These are phyloP conservation scores for Steatornis caripensis DNA, from an alignment of 2,113 vertebrate species.

Conservation along the genomic window DNA sequence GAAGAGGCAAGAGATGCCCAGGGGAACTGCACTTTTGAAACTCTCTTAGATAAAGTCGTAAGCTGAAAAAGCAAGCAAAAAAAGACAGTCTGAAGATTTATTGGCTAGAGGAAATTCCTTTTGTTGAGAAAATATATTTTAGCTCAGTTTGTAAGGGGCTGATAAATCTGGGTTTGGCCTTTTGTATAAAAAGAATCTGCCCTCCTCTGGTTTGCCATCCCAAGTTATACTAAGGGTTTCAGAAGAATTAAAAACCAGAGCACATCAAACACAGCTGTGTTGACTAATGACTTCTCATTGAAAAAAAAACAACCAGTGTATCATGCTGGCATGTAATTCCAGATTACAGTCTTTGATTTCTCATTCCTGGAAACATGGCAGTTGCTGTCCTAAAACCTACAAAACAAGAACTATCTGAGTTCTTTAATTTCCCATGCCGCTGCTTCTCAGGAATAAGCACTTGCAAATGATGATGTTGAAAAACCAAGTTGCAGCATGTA, in stretches of 20 bases:
- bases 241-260: background rate
- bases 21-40: background rate
- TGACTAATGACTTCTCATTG: background rate
- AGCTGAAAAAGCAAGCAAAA: background rate
- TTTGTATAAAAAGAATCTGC: background rate
- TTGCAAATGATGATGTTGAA: background rate
- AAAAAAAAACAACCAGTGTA: background rate
- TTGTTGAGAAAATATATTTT: constrained; percentile 24
- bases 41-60: background rate
- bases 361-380: background rate
- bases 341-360: background rate
- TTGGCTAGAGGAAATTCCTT: background rate
- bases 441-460: background rate
- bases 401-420: background rate
- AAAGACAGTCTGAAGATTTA: background rate
- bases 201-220: background rate
- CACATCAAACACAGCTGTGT: background rate
- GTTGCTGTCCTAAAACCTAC: background rate
- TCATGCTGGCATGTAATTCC: background rate
- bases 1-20: background rate
- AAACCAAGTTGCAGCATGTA: background rate
- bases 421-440: background rate
- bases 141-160: background rate
- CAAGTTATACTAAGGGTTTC: background rate
- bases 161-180: background rate